Conservation (phyloP, 1,140 invertebrate genomes). For the Calephelis nemesis region DNA sequence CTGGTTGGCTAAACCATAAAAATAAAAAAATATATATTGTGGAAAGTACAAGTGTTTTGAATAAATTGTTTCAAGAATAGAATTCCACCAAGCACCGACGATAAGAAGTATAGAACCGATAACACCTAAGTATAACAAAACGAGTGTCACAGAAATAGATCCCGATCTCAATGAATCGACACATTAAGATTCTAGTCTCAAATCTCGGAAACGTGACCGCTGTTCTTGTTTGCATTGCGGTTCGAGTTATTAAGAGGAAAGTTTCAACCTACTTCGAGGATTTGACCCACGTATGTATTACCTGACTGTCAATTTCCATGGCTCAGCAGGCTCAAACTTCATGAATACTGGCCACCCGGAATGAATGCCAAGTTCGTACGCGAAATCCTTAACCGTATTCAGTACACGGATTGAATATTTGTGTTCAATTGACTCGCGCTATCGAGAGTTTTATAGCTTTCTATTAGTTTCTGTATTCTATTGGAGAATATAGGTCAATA, state of each 20-base stretch:
- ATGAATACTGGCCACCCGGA: constrained; percentile 55
- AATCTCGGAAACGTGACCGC: constrained; percentile 61
- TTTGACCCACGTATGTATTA: constrained; percentile 54
- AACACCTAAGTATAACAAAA: too few species aligned
- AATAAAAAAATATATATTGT: too few species aligned
- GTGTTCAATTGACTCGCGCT: constrained; percentile 48
- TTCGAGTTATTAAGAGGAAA: constrained; percentile 57
- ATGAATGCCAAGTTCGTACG: constrained; percentile 68
- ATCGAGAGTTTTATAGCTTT: constrained; percentile 25
- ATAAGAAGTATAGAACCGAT: too few species aligned
- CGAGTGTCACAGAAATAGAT: too few species aligned
- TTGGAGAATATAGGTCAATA: too few species aligned
- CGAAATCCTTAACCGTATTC: constrained; percentile 44
- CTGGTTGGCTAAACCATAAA: too few species aligned
- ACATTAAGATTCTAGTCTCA: constrained; percentile 41
- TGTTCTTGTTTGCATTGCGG: constrained; percentile 68
- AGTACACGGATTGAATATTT: constrained; percentile 54
- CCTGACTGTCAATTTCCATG: constrained; percentile 60
- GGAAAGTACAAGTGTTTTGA: too few species aligned
- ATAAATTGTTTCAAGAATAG: too few species aligned
- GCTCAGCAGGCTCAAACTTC: constrained; percentile 51
- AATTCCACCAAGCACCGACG: too few species aligned
- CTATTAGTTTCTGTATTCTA: not conserved
- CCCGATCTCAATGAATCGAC: not conserved
- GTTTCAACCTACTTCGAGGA: constrained; percentile 62